Base-by-base conservation (phyloP, 2,888 invertebrate species). In the Liopterus haemorrhoidalis region DNA sequence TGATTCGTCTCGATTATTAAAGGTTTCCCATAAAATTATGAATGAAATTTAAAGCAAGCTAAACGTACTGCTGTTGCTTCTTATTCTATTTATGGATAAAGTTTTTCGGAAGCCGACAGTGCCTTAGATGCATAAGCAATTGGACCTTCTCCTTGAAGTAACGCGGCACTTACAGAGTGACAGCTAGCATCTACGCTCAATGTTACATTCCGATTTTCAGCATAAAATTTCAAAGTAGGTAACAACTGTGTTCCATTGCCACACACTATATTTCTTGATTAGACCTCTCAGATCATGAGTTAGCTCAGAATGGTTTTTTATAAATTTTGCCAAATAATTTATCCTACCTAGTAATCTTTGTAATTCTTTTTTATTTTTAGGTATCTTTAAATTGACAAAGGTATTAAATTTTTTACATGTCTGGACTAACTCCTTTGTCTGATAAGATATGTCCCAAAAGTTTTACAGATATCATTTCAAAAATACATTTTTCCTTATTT, bases 91-190 rank as follows among this genome's bases (percentile, higher is more conserved):
- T 57, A 54, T 14, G 54, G 48, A 32, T 56, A 59, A 8, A 42
- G 48, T 22, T 43, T 38, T 49, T 59, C 51, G 3, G 51, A 33
- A 15, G 30, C 15, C 5, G 53, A 54, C 11, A 58, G 37, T 1
- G 56, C 37, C 40, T 50, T 54, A n/a, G 55, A 50, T n/a, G 50
- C 57, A 49, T 58, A 59, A 5, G 58, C 56, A 31, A 57, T 37
- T 11, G 58, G 54, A 38, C 46, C 36, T 19, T 46, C 33, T 28
- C 56, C 45, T 52, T 61, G 59, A n/a, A 59, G 22, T 16, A 59
- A 22, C n/a, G 31, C 45, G 19, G 52, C 49, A 9, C 55, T 55
- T 14, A 51, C 31, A 12, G 48, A 49, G 20, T 48, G 41, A 36
- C 45, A 30, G 25, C 49, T 50, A 12, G 51, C 49, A 48, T 56